Evolutionary conservation across 2,113 vertebrate species (phyloP), one percentile per base, ranked within the genome.

Genomic region (Limnothrissa miodon): DNA sequence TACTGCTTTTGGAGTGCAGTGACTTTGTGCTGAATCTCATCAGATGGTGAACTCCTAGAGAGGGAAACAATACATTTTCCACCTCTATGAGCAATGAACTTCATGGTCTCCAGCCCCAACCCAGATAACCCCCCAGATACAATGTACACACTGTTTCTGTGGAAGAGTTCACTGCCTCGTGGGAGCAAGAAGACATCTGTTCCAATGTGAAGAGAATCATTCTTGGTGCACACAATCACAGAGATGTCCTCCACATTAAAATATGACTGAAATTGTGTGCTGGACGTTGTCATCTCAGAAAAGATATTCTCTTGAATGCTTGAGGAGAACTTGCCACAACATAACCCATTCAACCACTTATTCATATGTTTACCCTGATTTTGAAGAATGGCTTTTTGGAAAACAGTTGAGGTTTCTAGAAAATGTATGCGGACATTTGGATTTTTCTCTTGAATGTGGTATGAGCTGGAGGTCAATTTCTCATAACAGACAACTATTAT

Each of bases 51-150:
- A 70, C 90, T 92, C 88, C 95, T 93, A 81, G 95, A 97, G n/a
- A 97, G 87, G 19, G 96, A 94, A 25, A 90, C 93, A 85, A 97
- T 93, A 62, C 84, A 89, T 0, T 93, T 91, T 7, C 96, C 96
- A 80, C 95, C 96, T 1, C 95, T 94, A 42, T 88, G n/a, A 0
- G 92, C 93, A 74, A 97, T 94, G 86, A 96, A 97, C 87, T 93
- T 96, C 53, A 97, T 94, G 0, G 96, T 97, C 91, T 97, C 94
- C 84, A 96, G 93, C n/a, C 96, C 96, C 86, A 98, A 94, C 1
- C 96, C 96, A 36, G 96, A 95, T n/a, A 96, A 93, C 0, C 96
- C 96, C 23, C 96, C 96, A 0, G 90, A 93, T 21, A 97, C 94
- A 1, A 97, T 83, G 9, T 96, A 97, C 82, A 95, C 91, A 59